Evolutionary conservation across 1,140 invertebrate species (phyloP).

Genomic region (Battus philenor): DNA sequence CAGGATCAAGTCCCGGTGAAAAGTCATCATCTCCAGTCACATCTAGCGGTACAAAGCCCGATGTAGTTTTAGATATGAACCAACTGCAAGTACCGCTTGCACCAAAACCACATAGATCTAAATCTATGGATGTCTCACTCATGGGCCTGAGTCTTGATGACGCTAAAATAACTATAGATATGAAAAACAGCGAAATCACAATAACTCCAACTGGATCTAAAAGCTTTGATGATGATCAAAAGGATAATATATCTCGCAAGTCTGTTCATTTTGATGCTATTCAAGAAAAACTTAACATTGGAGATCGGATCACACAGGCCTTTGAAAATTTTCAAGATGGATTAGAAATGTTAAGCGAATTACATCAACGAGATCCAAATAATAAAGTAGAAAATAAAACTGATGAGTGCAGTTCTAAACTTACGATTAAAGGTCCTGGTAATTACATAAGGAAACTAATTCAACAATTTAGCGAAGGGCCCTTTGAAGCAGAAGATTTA

Average conservation of each 20-base stretch:
- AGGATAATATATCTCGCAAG: constrained; percentile 20
- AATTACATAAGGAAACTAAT: constrained; percentile 70
- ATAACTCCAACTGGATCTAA: constrained; percentile 61
- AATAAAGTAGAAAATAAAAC: constrained; percentile 25
- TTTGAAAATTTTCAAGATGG: constrained; percentile 54
- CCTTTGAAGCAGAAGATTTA: constrained; percentile 55
- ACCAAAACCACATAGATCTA: constrained; percentile 59
- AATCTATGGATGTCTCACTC: constrained; percentile 63
- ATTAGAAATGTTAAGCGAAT: constrained; percentile 35
- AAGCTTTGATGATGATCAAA: constrained; percentile 29
- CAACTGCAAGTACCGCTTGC: constrained; percentile 52
- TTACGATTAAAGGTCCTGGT: constrained; percentile 61
- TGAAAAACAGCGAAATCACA: constrained; percentile 57
- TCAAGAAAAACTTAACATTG: constrained; percentile 54
- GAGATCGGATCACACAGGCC: constrained; percentile 44
- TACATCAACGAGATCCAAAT: constrained; percentile 20
- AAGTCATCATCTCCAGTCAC: constrained; percentile 59
- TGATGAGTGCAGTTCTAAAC: constrained; percentile 44
- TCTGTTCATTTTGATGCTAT: constrained; percentile 37
- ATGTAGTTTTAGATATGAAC: constrained; percentile 39
- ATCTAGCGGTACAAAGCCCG: constrained; percentile 48
- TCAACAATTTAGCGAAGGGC: constrained; percentile 71
- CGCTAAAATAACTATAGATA: constrained; percentile 58
- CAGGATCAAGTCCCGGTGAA: constrained; percentile 70
- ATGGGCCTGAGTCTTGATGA: constrained; percentile 54